Evolutionary conservation across 2,797 vertebrate species (phyloP).

Genomic region (Zalophus californianus): DNA sequence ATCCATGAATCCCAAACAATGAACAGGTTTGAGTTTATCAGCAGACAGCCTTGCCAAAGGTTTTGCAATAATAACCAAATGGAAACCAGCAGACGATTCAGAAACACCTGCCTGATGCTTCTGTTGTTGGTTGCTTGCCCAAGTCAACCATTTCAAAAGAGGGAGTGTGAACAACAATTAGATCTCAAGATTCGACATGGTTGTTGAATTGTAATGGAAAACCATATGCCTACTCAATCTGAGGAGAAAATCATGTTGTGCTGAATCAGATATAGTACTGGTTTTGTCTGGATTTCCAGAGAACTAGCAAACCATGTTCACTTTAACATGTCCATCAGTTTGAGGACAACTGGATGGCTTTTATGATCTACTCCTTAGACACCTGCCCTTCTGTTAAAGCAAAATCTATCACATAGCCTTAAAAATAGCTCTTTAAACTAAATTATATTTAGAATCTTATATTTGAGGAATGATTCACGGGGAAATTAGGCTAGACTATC

Average conservation of each 20-base stretch:
- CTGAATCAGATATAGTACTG: slow-evolving; percentile 18
- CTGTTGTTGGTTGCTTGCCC: slow-evolving; percentile 66
- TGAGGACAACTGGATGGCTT: background rate
- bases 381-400: background rate
- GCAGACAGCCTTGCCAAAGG: slow-evolving; percentile 64
- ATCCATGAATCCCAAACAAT: slow-evolving; percentile 58
- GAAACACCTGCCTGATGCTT: slow-evolving; percentile 68
- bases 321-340: background rate
- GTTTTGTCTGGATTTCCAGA: background rate
- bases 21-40: slow-evolving; percentile 72
- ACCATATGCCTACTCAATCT: slow-evolving; percentile 61
- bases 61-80: slow-evolving; percentile 66
- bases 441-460: background rate
- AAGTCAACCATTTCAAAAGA: slow-evolving; percentile 66
- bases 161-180: slow-evolving; percentile 54
- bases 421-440: background rate
- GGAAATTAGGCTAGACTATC: background rate
- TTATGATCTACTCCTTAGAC: background rate
- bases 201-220: slow-evolving; percentile 75
- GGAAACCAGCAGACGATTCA: slow-evolving; percentile 53
- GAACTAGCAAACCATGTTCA: background rate
- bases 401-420: background rate
- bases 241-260: slow-evolving; percentile 28
- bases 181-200: slow-evolving; percentile 69
- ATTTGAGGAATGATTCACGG: background rate